These are phyloP conservation scores for Tenualosa thibaudeaui DNA, from an alignment of 2,797 vertebrate genomes.

Conservation along the genomic window DNA sequence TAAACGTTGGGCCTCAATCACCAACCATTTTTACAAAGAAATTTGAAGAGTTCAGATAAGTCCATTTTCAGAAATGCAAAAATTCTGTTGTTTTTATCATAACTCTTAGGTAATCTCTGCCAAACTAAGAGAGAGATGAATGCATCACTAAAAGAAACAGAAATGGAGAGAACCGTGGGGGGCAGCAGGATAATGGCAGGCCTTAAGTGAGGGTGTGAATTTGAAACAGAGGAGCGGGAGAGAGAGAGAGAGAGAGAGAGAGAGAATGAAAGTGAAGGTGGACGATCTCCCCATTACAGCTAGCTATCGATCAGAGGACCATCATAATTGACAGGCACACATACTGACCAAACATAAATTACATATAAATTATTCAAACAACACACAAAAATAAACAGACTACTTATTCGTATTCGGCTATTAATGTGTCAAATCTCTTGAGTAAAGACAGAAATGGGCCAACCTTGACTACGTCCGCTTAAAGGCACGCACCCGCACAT, in stretches of 20 bases:
- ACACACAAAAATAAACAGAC: background rate
- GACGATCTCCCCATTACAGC: too few relatives aligned
- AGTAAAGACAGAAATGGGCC: background rate
- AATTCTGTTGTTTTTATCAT: too few relatives aligned
- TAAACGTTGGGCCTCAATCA: too few relatives aligned
- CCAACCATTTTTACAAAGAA: too few relatives aligned
- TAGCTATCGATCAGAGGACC: background rate
- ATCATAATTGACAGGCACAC: background rate
- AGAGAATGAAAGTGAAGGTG: too few relatives aligned
- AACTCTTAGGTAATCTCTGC: too few relatives aligned
- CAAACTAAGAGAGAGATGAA: background rate
- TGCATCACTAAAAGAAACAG: too few relatives aligned
- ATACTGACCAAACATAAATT: background rate
- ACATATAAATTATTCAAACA: background rate
- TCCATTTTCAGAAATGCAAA: too few relatives aligned
- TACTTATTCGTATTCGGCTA: background rate
- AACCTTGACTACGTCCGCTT: background rate
- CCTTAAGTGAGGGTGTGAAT: background rate
- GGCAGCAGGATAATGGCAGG: background rate
- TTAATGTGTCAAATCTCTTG: background rate
- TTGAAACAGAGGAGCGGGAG: background rate
- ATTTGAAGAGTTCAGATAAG: too few relatives aligned
- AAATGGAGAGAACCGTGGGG: background rate
- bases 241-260: background rate
- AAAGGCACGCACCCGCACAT: background rate